These are phyloP conservation scores for Bos taurus DNA, from an alignment of 2,113 vertebrate genomes.

Conservation along the genomic window ARS-UCD2.0 NC_037337.1:85790501-85791000, in stretches of 20 bases:
- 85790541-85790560: background rate
- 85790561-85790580: constrained; percentile 37
- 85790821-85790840: background rate
- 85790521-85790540: background rate
- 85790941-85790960: background rate
- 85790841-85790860: background rate
- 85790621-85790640: constrained; percentile 5
- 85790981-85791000: background rate
- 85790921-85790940: background rate
- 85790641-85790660: background rate
- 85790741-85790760: background rate
- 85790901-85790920: background rate
- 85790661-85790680: constrained; percentile 15
- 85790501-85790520: background rate
- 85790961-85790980: background rate
- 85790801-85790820: constrained; percentile 12
- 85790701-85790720: background rate
- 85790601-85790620: constrained; percentile 51
- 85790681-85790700: background rate
- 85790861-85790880: background rate
- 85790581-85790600: background rate
- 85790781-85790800: background rate
- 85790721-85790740: background rate
- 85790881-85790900: background rate
- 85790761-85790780: background rate